A percentile compares a stretch with the other conserved stretches of the same genome.
phyloP scores from a whole-genome alignment of 1,140 invertebrate genomes.

The Penaeus chinensis region DNA sequence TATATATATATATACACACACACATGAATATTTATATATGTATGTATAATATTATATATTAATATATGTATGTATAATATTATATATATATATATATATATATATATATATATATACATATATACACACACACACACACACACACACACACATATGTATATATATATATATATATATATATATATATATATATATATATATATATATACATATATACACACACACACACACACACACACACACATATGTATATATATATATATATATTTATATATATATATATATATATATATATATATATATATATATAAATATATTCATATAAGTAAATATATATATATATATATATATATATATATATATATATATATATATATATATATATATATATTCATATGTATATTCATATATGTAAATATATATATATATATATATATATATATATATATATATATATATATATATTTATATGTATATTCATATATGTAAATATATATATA shows the following conservation, averaged over 20 bases:
- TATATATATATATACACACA: background rate
- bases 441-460: slow-evolving; percentile 26
- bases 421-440: slow-evolving; percentile 26
- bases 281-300: background rate
- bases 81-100: slow-evolving; percentile 14
- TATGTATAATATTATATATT: background rate
- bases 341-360: slow-evolving; percentile 20
- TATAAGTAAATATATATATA: background rate
- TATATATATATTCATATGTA: slow-evolving; percentile 2
- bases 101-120: slow-evolving; percentile 26
- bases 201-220: too few relatives aligned
- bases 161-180: slow-evolving; percentile 19
- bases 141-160: slow-evolving; percentile 26
- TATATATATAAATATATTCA: background rate
- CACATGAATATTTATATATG: background rate
- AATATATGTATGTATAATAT: background rate
- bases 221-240: too few relatives aligned
- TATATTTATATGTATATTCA: background rate
- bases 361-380: slow-evolving; percentile 17
- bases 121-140: slow-evolving; percentile 21
- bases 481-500: slow-evolving; percentile 1
- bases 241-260: too few relatives aligned
- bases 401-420: slow-evolving; percentile 17
- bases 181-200: slow-evolving; percentile 13
- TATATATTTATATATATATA: slow-evolving; percentile 14